These are phyloP conservation scores for Tanytarsus gracilentus DNA, from an alignment of 2,888 invertebrate genomes.

Conservation along the genomic window DNA sequence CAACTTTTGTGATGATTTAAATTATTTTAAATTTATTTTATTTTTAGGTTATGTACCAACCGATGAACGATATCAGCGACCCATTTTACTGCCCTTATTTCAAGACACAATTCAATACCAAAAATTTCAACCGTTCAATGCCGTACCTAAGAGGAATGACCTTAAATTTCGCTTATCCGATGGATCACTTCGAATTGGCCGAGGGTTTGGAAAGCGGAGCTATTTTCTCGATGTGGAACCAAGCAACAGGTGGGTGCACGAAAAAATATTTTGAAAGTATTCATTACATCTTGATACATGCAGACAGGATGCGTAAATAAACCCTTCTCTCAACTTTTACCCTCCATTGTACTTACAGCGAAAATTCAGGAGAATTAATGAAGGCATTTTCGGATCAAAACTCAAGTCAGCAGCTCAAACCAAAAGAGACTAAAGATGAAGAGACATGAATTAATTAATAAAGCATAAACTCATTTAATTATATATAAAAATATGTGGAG, in stretches of 20 bases:
- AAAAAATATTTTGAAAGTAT: not conserved
- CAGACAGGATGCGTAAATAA: not conserved
- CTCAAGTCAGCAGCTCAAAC: not conserved
- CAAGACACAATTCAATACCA: not conserved
- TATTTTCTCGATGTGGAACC: not conserved
- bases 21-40: not conserved
- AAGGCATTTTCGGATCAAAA: not conserved
- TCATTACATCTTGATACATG: no score
- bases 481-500: not conserved
- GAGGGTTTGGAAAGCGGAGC: constrained; percentile 26
- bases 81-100: no score
- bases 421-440: not conserved
- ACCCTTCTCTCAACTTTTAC: not conserved
- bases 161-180: constrained; percentile 24
- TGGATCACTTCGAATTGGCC: constrained; percentile 20
- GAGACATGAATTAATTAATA: not conserved
- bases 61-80: no score
- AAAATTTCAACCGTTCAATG: no score
- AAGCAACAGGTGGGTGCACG: not conserved
- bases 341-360: not conserved
- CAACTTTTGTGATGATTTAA: not conserved
- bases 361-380: not conserved
- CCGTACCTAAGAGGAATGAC: not conserved
- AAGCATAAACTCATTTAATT: not conserved
- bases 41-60: no score